Evolutionary conservation across 2,888 invertebrate species (phyloP).

Genomic region (Notodonta dromedarius): DNA sequence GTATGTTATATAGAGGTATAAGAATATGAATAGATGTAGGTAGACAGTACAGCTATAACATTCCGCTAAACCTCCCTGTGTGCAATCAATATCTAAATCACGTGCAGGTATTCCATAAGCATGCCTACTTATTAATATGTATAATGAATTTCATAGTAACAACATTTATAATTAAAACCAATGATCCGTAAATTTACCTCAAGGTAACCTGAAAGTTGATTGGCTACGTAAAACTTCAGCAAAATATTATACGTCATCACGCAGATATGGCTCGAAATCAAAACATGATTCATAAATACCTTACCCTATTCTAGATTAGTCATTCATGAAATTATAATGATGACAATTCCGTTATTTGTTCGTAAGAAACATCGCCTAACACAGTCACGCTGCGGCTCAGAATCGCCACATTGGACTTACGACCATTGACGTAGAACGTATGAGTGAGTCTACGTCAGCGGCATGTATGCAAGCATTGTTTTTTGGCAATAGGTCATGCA

Average conservation of each 20-base stretch:
- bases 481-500: neutral
- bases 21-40: neutral
- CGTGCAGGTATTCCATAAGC: neutral
- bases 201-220: neutral
- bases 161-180: neutral
- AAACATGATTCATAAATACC: slow-evolving; percentile 66
- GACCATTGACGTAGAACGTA: slow-evolving; percentile 4
- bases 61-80: too few relatives aligned
- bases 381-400: neutral
- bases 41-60: neutral
- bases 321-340: slow-evolving; percentile 67
- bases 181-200: neutral
- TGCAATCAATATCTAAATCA: too few relatives aligned
- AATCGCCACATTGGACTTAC: slow-evolving; percentile 1
- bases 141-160: neutral
- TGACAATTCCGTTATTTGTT: slow-evolving; percentile 47
- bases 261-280: slow-evolving; percentile 53
- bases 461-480: neutral
- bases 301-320: slow-evolving; percentile 62
- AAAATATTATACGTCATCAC: slow-evolving; percentile 49
- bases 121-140: neutral
- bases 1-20: neutral
- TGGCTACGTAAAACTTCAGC: neutral
- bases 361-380: slow-evolving; percentile 10
- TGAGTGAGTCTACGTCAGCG: slow-evolving; percentile 2